Percentiles rank a stretch among this genome's conserved stretches.
These are phyloP conservation scores for Diorhabda carinulata DNA, from an alignment of 1,140 invertebrate genomes.

Conservation along the genomic window DNA sequence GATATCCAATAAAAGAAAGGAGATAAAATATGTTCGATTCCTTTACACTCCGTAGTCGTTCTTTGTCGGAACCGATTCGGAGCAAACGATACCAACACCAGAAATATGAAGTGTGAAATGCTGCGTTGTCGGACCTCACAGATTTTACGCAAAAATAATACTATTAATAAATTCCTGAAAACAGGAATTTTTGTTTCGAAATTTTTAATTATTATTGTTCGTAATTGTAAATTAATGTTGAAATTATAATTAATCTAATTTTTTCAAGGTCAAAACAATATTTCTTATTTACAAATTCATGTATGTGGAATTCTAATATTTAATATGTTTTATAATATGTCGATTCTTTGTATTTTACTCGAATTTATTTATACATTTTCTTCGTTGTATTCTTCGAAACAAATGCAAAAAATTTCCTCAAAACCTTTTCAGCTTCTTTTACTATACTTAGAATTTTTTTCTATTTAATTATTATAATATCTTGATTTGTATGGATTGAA, in stretches of 20 bases:
- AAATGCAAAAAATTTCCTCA: too few species aligned
- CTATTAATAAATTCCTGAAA: not conserved
- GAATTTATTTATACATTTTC: too few species aligned
- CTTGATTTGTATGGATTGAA: not conserved
- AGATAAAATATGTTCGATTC: conserved; percentile 10
- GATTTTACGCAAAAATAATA: not conserved
- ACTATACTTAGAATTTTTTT: too few species aligned
- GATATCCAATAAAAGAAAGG: not conserved
- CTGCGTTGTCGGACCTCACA: not conserved
- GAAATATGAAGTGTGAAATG: not conserved
- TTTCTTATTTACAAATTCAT: not conserved
- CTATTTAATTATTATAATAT: not conserved
- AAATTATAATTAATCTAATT: not conserved
- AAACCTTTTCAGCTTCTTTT: too few species aligned
- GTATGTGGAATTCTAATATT: not conserved
- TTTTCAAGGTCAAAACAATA: not conserved
- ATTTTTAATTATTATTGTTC: not conserved
- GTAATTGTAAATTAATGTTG: not conserved
- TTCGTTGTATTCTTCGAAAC: too few species aligned
- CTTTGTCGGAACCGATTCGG: not conserved
- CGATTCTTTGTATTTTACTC: too few species aligned
- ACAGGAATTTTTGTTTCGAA: not conserved
- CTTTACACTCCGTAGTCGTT: not conserved
- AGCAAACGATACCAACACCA: not conserved
- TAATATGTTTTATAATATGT: not conserved